A percentile compares a stretch with the other conserved stretches of the same genome.
These are phyloP conservation scores for Aurelia aurita complex sp. Pacific DNA, from an alignment of 30 jellyfish, hydroid and myxozoan genomes.

Conservation along the genomic window DNA sequence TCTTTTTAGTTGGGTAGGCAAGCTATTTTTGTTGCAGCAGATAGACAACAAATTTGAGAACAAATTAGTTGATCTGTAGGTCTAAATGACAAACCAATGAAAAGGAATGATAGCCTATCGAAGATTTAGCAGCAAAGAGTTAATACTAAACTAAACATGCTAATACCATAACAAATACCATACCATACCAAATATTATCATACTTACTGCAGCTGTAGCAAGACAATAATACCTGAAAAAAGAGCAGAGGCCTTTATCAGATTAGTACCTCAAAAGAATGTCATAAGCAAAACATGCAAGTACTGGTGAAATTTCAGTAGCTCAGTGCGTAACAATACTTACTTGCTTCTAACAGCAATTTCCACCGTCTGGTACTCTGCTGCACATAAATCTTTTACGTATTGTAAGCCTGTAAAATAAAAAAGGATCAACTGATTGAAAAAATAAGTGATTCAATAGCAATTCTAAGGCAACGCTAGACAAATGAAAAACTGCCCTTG, in stretches of 20 bases:
- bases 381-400: conserved; percentile 81
- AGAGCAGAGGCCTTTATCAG: background rate
- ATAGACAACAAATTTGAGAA: no score
- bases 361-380: conserved; percentile 83
- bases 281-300: no score
- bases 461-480: background rate
- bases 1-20: no score
- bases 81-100: no score
- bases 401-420: conserved; percentile 70
- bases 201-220: conserved; percentile 95
- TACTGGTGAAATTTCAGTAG: no score
- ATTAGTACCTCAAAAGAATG: no score
- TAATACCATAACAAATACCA: no score
- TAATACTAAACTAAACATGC: no score
- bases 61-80: no score
- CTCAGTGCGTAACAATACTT: background rate
- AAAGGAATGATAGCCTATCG: no score
- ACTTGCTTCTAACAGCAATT: conserved; percentile 89
- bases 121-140: no score
- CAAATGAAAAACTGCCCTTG: background rate
- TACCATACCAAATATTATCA: background rate
- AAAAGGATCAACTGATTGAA: background rate
- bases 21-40: no score
- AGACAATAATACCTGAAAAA: conserved; percentile 83
- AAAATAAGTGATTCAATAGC: background rate